Evolutionary conservation across 1,140 invertebrate genomes (phyloP).

Genomic region (Geopemphigus sp.): DNA sequence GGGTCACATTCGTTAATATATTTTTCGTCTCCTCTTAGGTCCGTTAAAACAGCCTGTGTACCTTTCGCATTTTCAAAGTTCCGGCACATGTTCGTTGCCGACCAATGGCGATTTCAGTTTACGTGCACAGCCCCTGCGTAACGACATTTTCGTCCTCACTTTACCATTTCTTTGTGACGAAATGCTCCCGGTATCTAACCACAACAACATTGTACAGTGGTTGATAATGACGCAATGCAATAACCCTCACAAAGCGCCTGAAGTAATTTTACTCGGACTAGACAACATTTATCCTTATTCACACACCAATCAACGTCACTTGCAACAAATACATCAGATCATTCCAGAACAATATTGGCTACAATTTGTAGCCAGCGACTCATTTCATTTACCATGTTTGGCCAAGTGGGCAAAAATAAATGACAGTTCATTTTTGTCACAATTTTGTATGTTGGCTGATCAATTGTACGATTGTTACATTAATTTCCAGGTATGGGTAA

Average conservation of each 20-base stretch:
- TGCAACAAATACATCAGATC: slow-evolving; percentile 4
- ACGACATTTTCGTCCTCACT: not conserved
- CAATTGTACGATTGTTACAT: slow-evolving; percentile 30
- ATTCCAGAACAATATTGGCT: slow-evolving; percentile 14
- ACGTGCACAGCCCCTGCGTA: not conserved
- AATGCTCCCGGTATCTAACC: not conserved
- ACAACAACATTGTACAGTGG: not conserved
- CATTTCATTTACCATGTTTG: slow-evolving; percentile 8
- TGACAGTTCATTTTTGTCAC: not conserved
- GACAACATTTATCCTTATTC: not conserved
- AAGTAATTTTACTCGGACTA: slow-evolving; percentile 16
- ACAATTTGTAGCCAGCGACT: slow-evolving; percentile 18
- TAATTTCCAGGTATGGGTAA: slow-evolving; percentile 14
- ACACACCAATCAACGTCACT: not conserved
- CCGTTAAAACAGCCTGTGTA: slow-evolving; percentile 10
- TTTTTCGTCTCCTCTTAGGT: not conserved
- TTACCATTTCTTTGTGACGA: slow-evolving; percentile 23
- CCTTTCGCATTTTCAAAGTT: slow-evolving; percentile 34
- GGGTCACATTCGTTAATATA: not conserved
- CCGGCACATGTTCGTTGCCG: not conserved
- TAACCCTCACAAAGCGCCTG: not conserved
- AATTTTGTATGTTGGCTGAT: slow-evolving; percentile 20
- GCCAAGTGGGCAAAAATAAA: slow-evolving; percentile 3
- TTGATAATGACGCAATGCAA: slow-evolving; percentile 2
- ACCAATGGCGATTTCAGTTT: not conserved